Evolutionary conservation across 2,888 invertebrate species (phyloP), one percentile per base, ranked within the genome.

Genomic region (Maniola hyperantus): DNA sequence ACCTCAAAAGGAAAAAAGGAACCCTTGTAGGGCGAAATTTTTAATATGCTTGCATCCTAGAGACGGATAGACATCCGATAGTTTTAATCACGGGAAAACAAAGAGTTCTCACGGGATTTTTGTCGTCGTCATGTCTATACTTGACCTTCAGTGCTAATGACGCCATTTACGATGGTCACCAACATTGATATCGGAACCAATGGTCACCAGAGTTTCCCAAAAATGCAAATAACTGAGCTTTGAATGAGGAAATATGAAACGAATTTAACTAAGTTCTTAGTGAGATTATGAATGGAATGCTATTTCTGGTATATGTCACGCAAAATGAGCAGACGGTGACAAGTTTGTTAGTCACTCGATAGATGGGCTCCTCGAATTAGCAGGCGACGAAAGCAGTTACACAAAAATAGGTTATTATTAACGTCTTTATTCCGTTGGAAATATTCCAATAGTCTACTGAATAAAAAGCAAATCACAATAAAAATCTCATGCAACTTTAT

Each of bases 381-480:
- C n/a, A 8, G 15, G 36, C 54, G 54, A 55, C 11, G 36, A 55
- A 36, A 55, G 36, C 26, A 26, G 26, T 26, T 36, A 26, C 10
- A 55, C 54, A 55, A 55, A 55, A 55, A 55, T 55, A 36, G 36
- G 11, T 11, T 39, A 18, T 55, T 39, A 55, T n/a, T 13, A 55
- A 39, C 11, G 50, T 51, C 55, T 18, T 39, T 13, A 20, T 42
- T 57, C 7, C 39, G 18, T 20, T 57, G 39, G 57, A 39, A 42
- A 57, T 42, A 42, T 7, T 57, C 39, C 57, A 57, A 57, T n/a
- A 57, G 42, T 57, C 20, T 6, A 13, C 57, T 18, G 36, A 54
- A 36, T 18, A 42, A 13, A 26, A 42, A 13, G 36, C 20, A 18
- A 57, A 20, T 20, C 18, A 57, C 42, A 13, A 42, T 20, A 57